Evolutionary conservation across 2,888 invertebrate genomes (phyloP).

Genomic region (Eurois occulta): DNA sequence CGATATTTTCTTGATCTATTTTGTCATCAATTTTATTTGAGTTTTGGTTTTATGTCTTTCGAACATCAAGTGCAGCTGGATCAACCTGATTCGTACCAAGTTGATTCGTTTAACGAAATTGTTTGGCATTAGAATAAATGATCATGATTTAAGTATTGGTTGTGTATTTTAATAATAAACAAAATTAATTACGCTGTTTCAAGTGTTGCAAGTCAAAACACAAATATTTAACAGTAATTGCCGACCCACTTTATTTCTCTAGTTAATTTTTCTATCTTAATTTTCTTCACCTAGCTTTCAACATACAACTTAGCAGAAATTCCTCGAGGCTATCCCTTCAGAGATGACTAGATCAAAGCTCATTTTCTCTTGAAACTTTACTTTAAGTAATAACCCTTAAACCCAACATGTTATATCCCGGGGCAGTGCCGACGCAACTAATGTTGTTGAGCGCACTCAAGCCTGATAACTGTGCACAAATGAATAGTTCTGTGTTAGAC

Average conservation of each 20-base stretch:
- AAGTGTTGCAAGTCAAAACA: background rate
- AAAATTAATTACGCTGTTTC: background rate
- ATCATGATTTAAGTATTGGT: background rate
- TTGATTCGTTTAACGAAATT: constrained; percentile 2
- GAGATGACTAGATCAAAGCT: constrained; percentile 55
- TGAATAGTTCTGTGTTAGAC: constrained; percentile 63
- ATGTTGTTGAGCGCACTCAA: constrained; percentile 58
- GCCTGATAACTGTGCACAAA: constrained; percentile 63
- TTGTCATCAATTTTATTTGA: constrained; percentile 53
- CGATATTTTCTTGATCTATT: constrained; percentile 54
- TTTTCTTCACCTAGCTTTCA: constrained; percentile 10
- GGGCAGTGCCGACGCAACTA: constrained; percentile 57
- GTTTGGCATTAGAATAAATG: background rate
- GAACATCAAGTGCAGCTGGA: constrained; percentile 23
- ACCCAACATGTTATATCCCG: constrained; percentile 52
- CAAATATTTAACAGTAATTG: background rate
- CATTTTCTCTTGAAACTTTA: constrained; percentile 57
- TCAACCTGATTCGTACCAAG: background rate
- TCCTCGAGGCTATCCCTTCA: constrained; percentile 45
- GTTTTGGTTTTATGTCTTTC: constrained; percentile 33
- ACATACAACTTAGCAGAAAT: constrained; percentile 39
- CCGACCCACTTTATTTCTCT: too few relatives aligned
- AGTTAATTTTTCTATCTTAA: background rate
- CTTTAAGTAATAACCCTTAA: constrained; percentile 57
- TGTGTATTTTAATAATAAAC: background rate